phyloP scores from a whole-genome alignment of 2,888 invertebrate genomes.

The Coleophora deauratella region DNA sequence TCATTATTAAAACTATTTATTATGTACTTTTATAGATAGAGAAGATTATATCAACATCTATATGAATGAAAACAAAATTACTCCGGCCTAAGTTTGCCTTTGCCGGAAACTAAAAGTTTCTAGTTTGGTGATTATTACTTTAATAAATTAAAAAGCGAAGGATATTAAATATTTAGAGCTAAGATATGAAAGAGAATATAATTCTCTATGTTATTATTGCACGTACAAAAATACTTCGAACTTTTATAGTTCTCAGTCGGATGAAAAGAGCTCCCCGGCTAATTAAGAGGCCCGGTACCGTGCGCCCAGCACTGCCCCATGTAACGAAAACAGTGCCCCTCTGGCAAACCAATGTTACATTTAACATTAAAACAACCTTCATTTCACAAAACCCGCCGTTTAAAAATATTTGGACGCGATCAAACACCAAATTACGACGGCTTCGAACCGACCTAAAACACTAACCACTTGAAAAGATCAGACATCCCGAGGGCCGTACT shows the following conservation, averaged over 20 bases:
- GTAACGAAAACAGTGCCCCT: too few relatives aligned
- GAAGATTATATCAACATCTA: slow-evolving; percentile 69
- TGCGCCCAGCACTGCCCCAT: too few relatives aligned
- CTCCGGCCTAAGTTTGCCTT: neutral
- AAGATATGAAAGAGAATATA: slow-evolving; percentile 63
- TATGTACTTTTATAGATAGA: slow-evolving; percentile 70
- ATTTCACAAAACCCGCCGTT: neutral
- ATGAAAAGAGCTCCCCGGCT: slow-evolving; percentile 21
- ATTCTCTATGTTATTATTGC: slow-evolving; percentile 57
- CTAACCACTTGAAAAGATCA: too few relatives aligned
- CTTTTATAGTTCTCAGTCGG: slow-evolving; percentile 13
- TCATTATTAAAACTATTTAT: slow-evolving; percentile 65
- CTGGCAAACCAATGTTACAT: too few relatives aligned
- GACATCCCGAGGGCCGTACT: too few relatives aligned
- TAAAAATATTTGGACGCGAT: too few relatives aligned
- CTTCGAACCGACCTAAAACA: too few relatives aligned
- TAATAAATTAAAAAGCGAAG: slow-evolving; percentile 56
- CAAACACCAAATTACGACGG: too few relatives aligned
- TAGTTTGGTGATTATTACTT: too few relatives aligned
- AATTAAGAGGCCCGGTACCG: too few relatives aligned
- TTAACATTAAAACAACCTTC: too few relatives aligned
- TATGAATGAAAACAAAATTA: slow-evolving; percentile 20
- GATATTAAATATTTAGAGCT: slow-evolving; percentile 50
- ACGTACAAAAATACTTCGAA: slow-evolving; percentile 57
- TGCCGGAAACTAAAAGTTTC: too few relatives aligned